Evolutionary conservation across 1,140 invertebrate species (phyloP).

Genomic region (Bombus breviceps): DNA sequence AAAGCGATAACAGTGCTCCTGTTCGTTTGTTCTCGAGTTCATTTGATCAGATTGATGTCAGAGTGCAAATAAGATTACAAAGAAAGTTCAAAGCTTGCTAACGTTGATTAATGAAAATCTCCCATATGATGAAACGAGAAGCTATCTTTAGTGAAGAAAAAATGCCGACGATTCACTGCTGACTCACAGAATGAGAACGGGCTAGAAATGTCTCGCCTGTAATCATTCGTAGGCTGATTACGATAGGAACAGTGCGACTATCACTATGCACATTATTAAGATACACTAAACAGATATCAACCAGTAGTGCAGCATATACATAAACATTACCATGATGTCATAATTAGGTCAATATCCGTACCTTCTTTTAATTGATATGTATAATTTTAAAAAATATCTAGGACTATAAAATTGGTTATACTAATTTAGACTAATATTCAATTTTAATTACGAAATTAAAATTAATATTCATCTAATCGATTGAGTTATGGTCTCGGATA

Average conservation of each 20-base stretch:
- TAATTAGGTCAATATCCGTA: neutral
- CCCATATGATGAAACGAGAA: constrained; percentile 45
- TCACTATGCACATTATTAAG: neutral
- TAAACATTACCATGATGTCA: neutral
- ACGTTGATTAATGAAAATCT: constrained; percentile 51
- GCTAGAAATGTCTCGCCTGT: constrained; percentile 37
- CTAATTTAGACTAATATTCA: neutral
- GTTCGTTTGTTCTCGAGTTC: neutral
- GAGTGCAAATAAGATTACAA: neutral
- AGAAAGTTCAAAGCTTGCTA: constrained; percentile 10
- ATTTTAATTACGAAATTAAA: neutral
- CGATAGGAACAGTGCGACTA: neutral
- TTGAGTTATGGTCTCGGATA: neutral
- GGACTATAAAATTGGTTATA: neutral
- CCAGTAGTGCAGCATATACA: no score
- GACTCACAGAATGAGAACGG: constrained; percentile 56
- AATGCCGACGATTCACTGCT: constrained; percentile 52
- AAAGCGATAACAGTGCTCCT: neutral
- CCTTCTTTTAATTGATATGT: neutral
- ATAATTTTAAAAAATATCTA: neutral
- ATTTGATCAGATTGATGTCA: neutral
- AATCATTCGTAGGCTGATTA: constrained; percentile 38
- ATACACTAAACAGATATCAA: neutral
- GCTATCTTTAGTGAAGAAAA: constrained; percentile 63
- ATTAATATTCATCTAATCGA: neutral